Base-by-base conservation (phyloP, 2,113 vertebrate genomes). In the Heterocephalus glaber region DNA sequence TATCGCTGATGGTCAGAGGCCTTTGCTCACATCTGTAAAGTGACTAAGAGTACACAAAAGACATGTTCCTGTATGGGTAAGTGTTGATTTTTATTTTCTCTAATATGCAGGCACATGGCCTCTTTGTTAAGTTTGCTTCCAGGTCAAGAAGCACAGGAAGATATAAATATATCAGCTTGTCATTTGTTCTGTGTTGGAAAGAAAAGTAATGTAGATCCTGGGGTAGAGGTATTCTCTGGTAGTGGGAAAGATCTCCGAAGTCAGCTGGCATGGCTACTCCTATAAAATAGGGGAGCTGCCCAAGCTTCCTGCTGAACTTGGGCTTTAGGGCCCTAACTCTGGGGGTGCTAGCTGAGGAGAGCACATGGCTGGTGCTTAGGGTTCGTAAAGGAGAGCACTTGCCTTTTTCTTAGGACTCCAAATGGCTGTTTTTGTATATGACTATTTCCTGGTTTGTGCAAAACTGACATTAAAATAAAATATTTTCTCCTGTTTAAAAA, bases 341-440 rank as follows among this genome's bases (percentile, higher is more conserved):
- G 54, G 4, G 4, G 20, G 13, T 28, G 16, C 38, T 6, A 12
- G 22, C n/a, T 49, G 4, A 4, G 54, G 11, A 38, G 38, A 74
- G 26, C 7, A 7, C 47, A 19, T 0, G 13, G 30, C 17, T 26
- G 38, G 49, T 26, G 26, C 1, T 6, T 0, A 26, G 12, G 38
- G 35, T 56, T 28, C 0, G 10, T 10, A 41, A 22, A 13, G 2
- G 24, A 9, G n/a, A 1, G 10, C 7, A 0, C 14, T 8, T 72
- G 24, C 38, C 1, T 86, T 30, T 88, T 89, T 63, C 35, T 77
- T 19, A 52, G 47, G 58, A 38, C 35, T 65, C 17, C 5, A 30
- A 14, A 30, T 7, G 70, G 1, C n/a, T 77, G 0, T 66, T 11
- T 96, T 80, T 76, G 30, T 30, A 33, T 68, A 35, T 22, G 17